phyloP scores from a whole-genome alignment of 2,797 vertebrate species.

The Coluber constrictor region DNA sequence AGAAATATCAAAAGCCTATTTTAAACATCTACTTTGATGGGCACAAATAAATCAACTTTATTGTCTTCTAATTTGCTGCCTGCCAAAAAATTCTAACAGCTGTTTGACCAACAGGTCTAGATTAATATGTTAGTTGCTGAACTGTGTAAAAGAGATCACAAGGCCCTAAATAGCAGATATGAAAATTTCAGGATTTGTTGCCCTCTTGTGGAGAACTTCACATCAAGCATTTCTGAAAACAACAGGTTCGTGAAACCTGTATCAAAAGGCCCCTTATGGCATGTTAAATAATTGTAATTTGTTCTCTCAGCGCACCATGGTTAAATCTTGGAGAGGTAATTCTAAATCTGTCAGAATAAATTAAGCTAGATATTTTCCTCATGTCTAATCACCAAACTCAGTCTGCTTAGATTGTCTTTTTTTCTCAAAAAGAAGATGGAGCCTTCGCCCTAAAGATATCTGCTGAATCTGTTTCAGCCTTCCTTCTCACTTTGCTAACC shows the following conservation, averaged over 20 bases:
- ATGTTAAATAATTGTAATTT: not conserved
- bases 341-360: not conserved
- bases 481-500: not conserved
- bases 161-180: not conserved
- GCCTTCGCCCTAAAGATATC: not conserved
- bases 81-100: not conserved
- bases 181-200: slow-evolving; percentile 9
- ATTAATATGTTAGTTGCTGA: not conserved
- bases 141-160: too few relatives aligned
- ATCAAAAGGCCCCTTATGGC: not conserved
- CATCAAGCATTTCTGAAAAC: not conserved
- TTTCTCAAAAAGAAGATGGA: not conserved
- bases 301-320: not conserved
- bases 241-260: not conserved
- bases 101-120: not conserved
- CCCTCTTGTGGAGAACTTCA: slow-evolving; percentile 6
- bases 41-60: not conserved
- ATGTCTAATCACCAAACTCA: not conserved
- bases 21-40: not conserved
- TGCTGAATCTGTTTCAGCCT: not conserved
- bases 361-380: not conserved
- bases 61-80: not conserved
- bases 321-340: not conserved
- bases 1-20: not conserved
- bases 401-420: not conserved